phyloP scores from a whole-genome alignment of 2,113 vertebrate genomes.

The Nothobranchius kuhntae region DNA sequence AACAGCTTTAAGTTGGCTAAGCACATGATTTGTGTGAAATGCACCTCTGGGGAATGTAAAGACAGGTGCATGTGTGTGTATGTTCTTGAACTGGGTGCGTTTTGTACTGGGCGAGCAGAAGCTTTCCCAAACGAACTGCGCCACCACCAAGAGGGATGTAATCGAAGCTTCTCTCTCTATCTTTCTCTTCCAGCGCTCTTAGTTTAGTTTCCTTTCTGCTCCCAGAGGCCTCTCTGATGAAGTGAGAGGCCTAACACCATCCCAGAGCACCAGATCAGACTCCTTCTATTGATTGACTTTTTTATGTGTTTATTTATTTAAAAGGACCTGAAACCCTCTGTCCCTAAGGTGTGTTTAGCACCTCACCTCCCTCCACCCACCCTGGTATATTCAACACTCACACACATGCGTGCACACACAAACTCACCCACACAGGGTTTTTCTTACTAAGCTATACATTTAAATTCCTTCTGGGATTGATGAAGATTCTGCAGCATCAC shows the following conservation, averaged over 20 bases:
- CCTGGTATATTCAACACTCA: background rate
- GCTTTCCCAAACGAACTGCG: conserved; percentile 54
- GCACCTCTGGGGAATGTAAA: background rate
- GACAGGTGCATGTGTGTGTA: conserved; percentile 22
- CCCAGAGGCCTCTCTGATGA: conserved; percentile 55
- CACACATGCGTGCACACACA: conserved; percentile 8
- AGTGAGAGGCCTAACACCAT: conserved; percentile 66
- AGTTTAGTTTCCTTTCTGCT: background rate
- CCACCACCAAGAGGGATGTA: conserved; percentile 67
- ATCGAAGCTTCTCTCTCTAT: conserved; percentile 54
- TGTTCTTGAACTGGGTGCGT: conserved; percentile 34
- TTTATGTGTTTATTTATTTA: conserved; percentile 75
- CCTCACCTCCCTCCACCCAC: background rate
- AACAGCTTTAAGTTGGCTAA: background rate
- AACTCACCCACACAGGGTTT: background rate
- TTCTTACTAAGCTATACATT: background rate
- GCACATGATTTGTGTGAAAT: conserved; percentile 17
- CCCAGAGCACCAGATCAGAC: conserved; percentile 61
- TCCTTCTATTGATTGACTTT: conserved; percentile 70
- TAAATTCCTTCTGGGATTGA: conserved; percentile 6
- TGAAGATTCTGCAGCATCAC: conserved; percentile 30
- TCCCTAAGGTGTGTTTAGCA: conserved; percentile 65
- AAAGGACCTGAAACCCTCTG: conserved; percentile 50
- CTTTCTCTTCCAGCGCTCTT: background rate
- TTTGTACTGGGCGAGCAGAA: conserved; percentile 57